These are phyloP conservation scores for Pycnomerus fuliginosus DNA, from an alignment of 2,888 invertebrate species.

Conservation along the genomic window DNA sequence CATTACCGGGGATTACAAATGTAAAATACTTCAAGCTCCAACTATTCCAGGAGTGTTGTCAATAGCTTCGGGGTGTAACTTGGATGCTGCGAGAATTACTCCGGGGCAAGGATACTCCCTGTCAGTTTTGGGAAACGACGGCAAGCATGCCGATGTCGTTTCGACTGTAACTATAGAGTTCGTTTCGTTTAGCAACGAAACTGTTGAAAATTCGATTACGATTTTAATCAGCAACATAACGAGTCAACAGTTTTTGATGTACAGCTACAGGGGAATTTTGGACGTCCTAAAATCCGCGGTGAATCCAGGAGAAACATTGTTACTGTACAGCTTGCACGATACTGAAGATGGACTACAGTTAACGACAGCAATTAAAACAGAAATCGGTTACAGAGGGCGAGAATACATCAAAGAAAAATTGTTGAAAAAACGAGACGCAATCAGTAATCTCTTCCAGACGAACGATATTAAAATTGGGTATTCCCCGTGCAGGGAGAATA, in stretches of 20 bases:
- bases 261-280: conserved; percentile 72
- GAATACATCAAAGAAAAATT: conserved; percentile 66
- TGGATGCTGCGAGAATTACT: conserved; percentile 72
- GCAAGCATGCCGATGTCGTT: conserved; percentile 81
- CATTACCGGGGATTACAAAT: conserved; percentile 84
- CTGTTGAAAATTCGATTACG: conserved; percentile 81
- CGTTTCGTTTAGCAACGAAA: conserved; percentile 74
- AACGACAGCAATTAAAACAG: conserved; percentile 65
- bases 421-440: conserved; percentile 63
- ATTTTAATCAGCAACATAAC: conserved; percentile 73
- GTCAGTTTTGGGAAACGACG: conserved; percentile 85
- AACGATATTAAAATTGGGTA: conserved; percentile 68
- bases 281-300: conserved; percentile 70
- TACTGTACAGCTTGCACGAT: conserved; percentile 75
- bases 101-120: conserved; percentile 74
- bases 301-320: conserved; percentile 63
- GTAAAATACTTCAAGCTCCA: conserved; percentile 70
- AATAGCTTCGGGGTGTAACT: conserved; percentile 76
- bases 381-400: conserved; percentile 63
- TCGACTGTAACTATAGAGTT: conserved; percentile 85
- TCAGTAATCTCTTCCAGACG: conserved; percentile 64
- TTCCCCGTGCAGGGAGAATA: conserved; percentile 70
- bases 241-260: conserved; percentile 72
- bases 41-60: conserved; percentile 62
- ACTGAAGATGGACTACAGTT: conserved; percentile 66